These are phyloP conservation scores for Tinamus guttatus DNA, from an alignment of 2,113 vertebrate genomes.

Conservation along the genomic window DNA sequence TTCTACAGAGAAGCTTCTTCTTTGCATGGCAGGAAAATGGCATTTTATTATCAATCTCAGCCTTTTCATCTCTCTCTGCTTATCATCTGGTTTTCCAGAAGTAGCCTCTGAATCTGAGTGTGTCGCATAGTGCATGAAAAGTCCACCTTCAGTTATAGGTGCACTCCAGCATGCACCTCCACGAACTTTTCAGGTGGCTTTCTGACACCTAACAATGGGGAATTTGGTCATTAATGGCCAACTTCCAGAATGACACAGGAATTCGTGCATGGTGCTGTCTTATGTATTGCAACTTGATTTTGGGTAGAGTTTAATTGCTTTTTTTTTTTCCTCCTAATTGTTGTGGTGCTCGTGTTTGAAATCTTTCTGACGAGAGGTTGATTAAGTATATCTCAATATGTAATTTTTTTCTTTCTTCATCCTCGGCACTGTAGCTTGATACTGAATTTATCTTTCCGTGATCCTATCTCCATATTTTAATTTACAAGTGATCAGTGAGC, in stretches of 20 bases:
- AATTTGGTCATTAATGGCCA: not conserved
- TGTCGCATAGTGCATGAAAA: accelerated
- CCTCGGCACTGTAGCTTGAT: conserved; percentile 6
- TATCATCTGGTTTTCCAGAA: not conserved
- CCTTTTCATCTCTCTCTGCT: not conserved
- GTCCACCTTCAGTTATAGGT: accelerated
- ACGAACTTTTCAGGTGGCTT: not conserved
- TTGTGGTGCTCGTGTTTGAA: not conserved
- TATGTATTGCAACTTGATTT: conserved; percentile 12
- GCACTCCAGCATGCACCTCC: accelerated
- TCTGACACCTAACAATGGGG: not conserved
- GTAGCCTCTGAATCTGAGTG: not conserved
- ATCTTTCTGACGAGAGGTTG: conserved; percentile 29
- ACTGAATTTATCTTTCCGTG: conserved; percentile 56
- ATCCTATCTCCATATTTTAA: conserved; percentile 68
- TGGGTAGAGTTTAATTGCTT: not conserved
- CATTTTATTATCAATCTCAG: not conserved
- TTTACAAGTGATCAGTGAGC: conserved; percentile 61
- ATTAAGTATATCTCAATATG: conserved; percentile 42
- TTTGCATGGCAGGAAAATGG: not conserved
- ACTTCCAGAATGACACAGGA: not conserved
- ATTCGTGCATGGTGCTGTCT: not conserved
- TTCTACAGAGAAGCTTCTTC: not conserved
- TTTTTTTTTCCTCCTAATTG: conserved; percentile 22
- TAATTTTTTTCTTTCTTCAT: conserved; percentile 26